Evolutionary conservation across 2,888 invertebrate species (phyloP).

Genomic region (Eristalinus aeneus): DNA sequence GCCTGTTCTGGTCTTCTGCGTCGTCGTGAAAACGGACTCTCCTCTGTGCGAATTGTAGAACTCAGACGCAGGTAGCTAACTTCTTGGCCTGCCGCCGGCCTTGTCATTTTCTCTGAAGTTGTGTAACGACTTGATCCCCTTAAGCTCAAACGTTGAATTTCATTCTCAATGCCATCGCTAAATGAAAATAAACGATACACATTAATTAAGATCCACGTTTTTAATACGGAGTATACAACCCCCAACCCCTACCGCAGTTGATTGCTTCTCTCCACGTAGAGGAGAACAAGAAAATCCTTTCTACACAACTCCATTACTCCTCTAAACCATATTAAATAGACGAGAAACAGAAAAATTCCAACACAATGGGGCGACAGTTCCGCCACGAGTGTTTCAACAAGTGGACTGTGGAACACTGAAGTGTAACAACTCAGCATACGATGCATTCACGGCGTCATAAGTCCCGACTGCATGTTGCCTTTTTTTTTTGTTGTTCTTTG

Average conservation of each 20-base stretch:
- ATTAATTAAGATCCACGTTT: background rate
- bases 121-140: constrained; percentile 72
- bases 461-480: constrained; percentile 22
- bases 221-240: background rate
- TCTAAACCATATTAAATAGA: constrained; percentile 23
- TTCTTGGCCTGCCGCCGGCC: constrained; percentile 29
- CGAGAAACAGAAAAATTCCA: background rate
- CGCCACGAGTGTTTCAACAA: constrained; percentile 57
- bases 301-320: constrained; percentile 54
- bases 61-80: constrained; percentile 49
- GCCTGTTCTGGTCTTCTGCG: constrained; percentile 30
- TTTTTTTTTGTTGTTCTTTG: constrained; percentile 2
- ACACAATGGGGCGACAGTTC: constrained; percentile 26
- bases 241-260: constrained; percentile 30
- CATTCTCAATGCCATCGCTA: constrained; percentile 71
- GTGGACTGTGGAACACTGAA: constrained; percentile 59
- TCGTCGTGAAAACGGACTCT: constrained; percentile 41
- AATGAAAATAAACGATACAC: background rate
- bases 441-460: constrained; percentile 50
- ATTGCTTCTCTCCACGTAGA: constrained; percentile 48
- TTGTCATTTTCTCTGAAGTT: constrained; percentile 28
- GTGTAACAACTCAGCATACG: constrained; percentile 13
- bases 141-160: constrained; percentile 73
- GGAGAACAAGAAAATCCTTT: constrained; percentile 59
- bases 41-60: constrained; percentile 42